Conservation (phyloP, 2,888 invertebrate genomes). For the Hypena proboscidalis region DNA sequence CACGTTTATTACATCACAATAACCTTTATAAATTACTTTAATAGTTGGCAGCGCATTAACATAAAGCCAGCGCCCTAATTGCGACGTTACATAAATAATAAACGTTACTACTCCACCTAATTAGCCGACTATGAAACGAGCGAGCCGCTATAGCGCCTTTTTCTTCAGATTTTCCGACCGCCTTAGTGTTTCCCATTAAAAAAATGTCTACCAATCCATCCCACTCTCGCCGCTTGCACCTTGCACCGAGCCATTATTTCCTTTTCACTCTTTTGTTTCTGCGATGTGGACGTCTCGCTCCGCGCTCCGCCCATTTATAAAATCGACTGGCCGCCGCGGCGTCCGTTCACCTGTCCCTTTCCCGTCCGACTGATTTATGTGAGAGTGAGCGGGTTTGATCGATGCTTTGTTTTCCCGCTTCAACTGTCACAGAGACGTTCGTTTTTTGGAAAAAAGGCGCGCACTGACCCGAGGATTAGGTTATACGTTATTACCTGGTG, state of each 20-base stretch:
- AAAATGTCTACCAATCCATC: conserved; percentile 62
- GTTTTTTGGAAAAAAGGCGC: conserved; percentile 67
- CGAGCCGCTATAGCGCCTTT: conserved; percentile 53
- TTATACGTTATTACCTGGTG: conserved; percentile 64
- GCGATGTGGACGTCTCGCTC: conserved; percentile 78
- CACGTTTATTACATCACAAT: conserved; percentile 34
- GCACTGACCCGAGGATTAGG: conserved; percentile 57
- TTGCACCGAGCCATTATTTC: conserved; percentile 78
- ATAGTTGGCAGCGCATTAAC: conserved; percentile 45
- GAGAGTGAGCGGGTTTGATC: conserved; percentile 84
- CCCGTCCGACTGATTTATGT: conserved; percentile 82
- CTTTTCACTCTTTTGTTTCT: conserved; percentile 82
- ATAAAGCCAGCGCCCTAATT: conserved; percentile 48
- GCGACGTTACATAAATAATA: conserved; percentile 55
- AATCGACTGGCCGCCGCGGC: conserved; percentile 76
- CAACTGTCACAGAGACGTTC: conserved; percentile 62
- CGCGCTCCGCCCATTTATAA: conserved; percentile 84
- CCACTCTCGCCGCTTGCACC: conserved; percentile 69
- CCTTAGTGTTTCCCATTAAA: conserved; percentile 69
- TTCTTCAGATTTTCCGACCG: conserved; percentile 77
- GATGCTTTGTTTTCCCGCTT: conserved; percentile 81
- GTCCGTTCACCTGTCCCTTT: conserved; percentile 83
- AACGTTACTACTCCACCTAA: conserved; percentile 44
- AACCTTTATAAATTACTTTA: conserved; percentile 39
- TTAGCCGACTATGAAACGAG: conserved; percentile 51